Base-by-base conservation (phyloP, 2,113 vertebrate species). In the Mesoclemmys tuberculata region DNA sequence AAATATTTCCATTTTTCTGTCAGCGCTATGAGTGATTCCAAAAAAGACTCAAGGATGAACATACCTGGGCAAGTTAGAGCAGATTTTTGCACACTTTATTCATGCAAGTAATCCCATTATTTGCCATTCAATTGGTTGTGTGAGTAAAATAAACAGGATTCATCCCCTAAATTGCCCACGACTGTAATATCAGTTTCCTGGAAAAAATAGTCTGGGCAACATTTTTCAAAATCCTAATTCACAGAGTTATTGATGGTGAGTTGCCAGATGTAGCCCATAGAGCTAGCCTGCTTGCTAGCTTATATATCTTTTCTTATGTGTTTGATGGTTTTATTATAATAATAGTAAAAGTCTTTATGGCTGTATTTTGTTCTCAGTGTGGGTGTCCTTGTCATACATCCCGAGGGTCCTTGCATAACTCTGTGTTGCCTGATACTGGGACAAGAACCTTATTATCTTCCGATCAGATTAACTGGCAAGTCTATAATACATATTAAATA, bases 171-270 rank as follows among this genome's bases (percentile, higher is more conserved):
- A 77, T 44, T 46, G 35, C 31, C 27, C 22, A 54, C 83, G 6
- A 3, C 49, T 84, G 74, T 75, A 85, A 94, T 16, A 90, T 91
- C 89, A 91, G 81, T 24, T 13, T 79, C 85, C 64, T 55, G 75
- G 58, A 90, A 81, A 93, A 95, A 96, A 94, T 10, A 38, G 35
- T n/a, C 48, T 49, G 21, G 18, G 16, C 79, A 49, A 14, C 2
- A 19, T 48, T 93, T 87, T 82, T 38, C 38, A 44, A 49, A 96
- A 95, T 90, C 68, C 92, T 56, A 89, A 96, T 93, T 94, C 96
- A 95, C 86, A 64, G 85, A 61, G 1, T 81, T 74, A 91, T 96
- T 92, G 90, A 56, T 0, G 35, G 96, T 97, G 52, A 21, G 94
- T 92, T 96, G 96, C 95, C 85, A 96, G 13, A 14, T 52, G 51